Evolutionary conservation across 2,113 vertebrate genomes (phyloP).

Genomic region (Butastur rufipennis): DNA sequence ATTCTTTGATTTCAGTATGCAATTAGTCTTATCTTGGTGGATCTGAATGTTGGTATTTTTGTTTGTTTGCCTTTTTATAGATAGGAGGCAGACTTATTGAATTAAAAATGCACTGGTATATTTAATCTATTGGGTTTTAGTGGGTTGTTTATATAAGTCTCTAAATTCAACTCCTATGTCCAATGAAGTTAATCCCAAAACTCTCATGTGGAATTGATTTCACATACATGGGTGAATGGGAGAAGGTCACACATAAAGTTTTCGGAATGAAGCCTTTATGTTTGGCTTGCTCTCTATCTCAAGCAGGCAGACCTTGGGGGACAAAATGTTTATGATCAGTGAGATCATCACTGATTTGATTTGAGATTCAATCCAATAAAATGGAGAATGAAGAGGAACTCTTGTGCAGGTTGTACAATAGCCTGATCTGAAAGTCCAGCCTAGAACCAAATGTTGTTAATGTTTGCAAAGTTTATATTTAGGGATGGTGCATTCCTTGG

Average conservation of each 20-base stretch:
- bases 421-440: not conserved
- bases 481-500: accelerated
- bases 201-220: not conserved
- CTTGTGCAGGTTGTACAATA: not conserved
- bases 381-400: not conserved
- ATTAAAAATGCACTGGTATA: not conserved
- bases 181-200: not conserved
- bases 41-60: not conserved
- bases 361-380: not conserved
- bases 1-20: not conserved
- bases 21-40: not conserved
- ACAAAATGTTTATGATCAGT: not conserved
- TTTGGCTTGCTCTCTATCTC: not conserved
- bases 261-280: not conserved
- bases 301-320: not conserved
- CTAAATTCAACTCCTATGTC: not conserved
- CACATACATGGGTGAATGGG: not conserved
- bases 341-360: not conserved
- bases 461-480: not conserved
- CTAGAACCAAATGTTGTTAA: not conserved
- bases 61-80: not conserved
- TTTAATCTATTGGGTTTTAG: not conserved
- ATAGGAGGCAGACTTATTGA: not conserved
- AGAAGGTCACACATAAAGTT: not conserved
- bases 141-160: not conserved